phyloP scores from a whole-genome alignment of 2,888 invertebrate genomes.

The Clanis bilineata region DNA sequence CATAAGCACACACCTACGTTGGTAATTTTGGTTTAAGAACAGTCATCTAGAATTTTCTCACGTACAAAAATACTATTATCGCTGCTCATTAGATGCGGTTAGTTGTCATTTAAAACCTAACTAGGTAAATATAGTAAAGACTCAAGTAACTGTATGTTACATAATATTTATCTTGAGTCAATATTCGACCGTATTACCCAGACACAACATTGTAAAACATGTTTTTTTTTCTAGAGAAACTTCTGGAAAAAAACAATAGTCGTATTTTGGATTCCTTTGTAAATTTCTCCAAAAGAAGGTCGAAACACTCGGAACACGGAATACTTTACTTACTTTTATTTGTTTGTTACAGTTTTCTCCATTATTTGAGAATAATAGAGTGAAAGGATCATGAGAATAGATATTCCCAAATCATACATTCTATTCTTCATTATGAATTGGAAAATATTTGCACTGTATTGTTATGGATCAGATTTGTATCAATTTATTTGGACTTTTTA shows the following conservation, averaged over 20 bases:
- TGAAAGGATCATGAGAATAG: slow-evolving; percentile 12
- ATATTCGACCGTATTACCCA: not conserved
- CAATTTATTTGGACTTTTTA: not conserved
- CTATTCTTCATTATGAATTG: not conserved
- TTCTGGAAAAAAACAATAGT: not conserved
- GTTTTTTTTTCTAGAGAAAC: no score
- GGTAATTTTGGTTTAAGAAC: no score
- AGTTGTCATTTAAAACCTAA: not conserved
- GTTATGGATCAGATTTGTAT: not conserved
- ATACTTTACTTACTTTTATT: not conserved
- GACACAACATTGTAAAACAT: no score
- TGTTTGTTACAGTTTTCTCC: slow-evolving; percentile 8
- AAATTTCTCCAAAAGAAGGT: not conserved
- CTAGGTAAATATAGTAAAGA: no score
- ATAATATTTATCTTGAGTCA: not conserved
- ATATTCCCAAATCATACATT: not conserved
- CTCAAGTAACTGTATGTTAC: not conserved
- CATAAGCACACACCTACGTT: no score
- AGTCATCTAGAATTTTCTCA: no score
- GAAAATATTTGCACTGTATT: not conserved
- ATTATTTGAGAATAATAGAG: slow-evolving; percentile 2
- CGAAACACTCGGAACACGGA: not conserved
- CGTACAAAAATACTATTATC: not conserved
- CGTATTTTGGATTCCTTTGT: not conserved
- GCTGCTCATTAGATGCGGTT: not conserved